These are phyloP conservation scores for Pomatorhinus ruficollis DNA, from an alignment of 2,113 vertebrate species.

Conservation along the genomic window DNA sequence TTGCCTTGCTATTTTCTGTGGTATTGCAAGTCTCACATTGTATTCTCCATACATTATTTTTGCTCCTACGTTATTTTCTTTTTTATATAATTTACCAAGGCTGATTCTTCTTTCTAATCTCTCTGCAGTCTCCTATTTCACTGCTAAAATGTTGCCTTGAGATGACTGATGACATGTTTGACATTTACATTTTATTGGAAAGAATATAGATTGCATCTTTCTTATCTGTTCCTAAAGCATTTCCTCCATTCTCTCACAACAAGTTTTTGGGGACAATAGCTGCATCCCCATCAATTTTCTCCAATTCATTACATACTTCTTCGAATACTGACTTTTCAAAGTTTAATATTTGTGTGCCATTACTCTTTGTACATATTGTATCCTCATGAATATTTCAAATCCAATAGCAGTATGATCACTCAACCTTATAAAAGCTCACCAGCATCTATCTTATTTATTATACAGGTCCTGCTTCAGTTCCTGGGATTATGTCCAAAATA, in stretches of 20 bases:
- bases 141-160: slow-evolving; percentile 18
- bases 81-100: neutral
- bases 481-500: slow-evolving; percentile 64
- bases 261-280: slow-evolving; percentile 18
- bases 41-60: neutral
- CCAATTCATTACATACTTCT: slow-evolving; percentile 65
- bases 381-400: slow-evolving; percentile 77
- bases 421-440: slow-evolving; percentile 63
- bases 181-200: slow-evolving; percentile 58
- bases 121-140: slow-evolving; percentile 33
- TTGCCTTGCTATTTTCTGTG: neutral
- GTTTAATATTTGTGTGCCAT: slow-evolving; percentile 61
- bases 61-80: neutral
- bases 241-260: neutral
- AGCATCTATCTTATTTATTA: slow-evolving; percentile 71
- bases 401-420: slow-evolving; percentile 54
- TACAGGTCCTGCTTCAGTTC: slow-evolving; percentile 47
- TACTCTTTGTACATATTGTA: slow-evolving; percentile 37
- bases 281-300: slow-evolving; percentile 59
- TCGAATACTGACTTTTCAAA: slow-evolving; percentile 54
- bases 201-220: slow-evolving; percentile 49
- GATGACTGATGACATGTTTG: slow-evolving; percentile 36
- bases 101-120: slow-evolving; percentile 51
- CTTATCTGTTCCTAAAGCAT: slow-evolving; percentile 7
- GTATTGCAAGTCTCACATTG: neutral